phyloP scores from a whole-genome alignment of 23 tunicate genomes.

The Trididemnum clinides region DNA sequence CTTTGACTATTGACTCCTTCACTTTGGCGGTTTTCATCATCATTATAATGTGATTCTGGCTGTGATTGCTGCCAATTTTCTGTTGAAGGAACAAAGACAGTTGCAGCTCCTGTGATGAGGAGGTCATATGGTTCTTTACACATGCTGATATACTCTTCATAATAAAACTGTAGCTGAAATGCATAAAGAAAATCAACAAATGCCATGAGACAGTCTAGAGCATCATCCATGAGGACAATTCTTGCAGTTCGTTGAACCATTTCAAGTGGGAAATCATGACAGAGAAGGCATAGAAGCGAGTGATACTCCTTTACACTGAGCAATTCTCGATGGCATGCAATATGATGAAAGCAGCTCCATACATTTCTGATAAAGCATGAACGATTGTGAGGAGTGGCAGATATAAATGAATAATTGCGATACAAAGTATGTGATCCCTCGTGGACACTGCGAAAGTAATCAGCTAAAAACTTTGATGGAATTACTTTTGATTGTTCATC shows the following conservation, averaged over 20 bases:
- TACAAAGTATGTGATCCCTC: slow-evolving; percentile 73
- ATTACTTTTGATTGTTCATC: slow-evolving; percentile 75
- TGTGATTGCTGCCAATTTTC: slow-evolving; percentile 65
- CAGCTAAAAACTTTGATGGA: slow-evolving; percentile 72
- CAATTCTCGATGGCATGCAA: slow-evolving; percentile 81
- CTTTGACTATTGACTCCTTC: slow-evolving; percentile 74
- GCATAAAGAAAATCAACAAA: slow-evolving; percentile 90
- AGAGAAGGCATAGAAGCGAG: slow-evolving; percentile 69
- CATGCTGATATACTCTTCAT: slow-evolving; percentile 69
- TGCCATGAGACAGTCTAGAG: slow-evolving; percentile 87
- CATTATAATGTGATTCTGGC: background rate
- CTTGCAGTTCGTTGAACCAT: slow-evolving; percentile 81
- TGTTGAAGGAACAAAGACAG: slow-evolving; percentile 75
- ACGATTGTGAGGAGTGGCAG: slow-evolving; percentile 64
- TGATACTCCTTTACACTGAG: slow-evolving; percentile 93
- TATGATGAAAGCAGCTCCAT: slow-evolving; percentile 82
- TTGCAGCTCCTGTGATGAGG: slow-evolving; percentile 42
- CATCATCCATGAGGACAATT: slow-evolving; percentile 90
- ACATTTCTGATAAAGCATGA: slow-evolving; percentile 65
- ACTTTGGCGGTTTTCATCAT: background rate
- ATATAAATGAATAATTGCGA: slow-evolving; percentile 69
- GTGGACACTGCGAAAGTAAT: slow-evolving; percentile 87
- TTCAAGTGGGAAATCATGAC: slow-evolving; percentile 89
- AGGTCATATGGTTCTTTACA: slow-evolving; percentile 83
- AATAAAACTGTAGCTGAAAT: slow-evolving; percentile 86